Percentiles rank a stretch among this genome's conserved stretches.
phyloP scores from a whole-genome alignment of 2,888 invertebrate species.

The Baccha elongata region DNA sequence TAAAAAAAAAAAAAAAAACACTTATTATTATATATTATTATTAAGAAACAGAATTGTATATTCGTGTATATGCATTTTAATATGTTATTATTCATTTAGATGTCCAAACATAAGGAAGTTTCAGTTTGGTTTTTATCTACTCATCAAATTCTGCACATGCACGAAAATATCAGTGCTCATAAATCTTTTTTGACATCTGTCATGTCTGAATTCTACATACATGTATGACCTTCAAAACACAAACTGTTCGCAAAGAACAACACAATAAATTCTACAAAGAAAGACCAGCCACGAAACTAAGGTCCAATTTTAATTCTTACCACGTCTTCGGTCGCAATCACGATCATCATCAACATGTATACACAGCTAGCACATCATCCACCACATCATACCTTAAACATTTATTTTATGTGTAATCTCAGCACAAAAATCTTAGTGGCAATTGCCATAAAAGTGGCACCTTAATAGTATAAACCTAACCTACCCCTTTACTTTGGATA shows the following conservation, averaged over 20 bases:
- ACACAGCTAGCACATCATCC: conserved; percentile 15
- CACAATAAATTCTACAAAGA: conserved; percentile 25
- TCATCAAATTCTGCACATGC: conserved; percentile 14
- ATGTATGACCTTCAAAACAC: conserved; percentile 42
- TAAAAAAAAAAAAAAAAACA: too few species aligned
- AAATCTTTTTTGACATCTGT: conserved; percentile 2
- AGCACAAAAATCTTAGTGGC: conserved; percentile 40
- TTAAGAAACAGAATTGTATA: too few species aligned
- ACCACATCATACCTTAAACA: conserved; percentile 13
- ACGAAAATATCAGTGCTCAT: background rate
- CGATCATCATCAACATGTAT: conserved; percentile 10
- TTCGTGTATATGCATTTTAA: too few species aligned
- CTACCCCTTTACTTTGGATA: conserved; percentile 29
- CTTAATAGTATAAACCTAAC: conserved; percentile 47
- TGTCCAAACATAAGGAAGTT: background rate
- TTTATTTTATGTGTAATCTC: conserved; percentile 32
- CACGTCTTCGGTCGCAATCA: conserved; percentile 39
- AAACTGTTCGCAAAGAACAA: background rate
- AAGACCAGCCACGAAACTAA: conserved; percentile 39
- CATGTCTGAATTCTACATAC: background rate
- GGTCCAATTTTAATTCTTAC: conserved; percentile 38
- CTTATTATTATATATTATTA: too few species aligned
- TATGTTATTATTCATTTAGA: too few species aligned
- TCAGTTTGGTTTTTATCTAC: too few species aligned
- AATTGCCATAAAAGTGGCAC: conserved; percentile 66